Conservation (phyloP, 2,113 vertebrate species). For the Glareola pratincola region DNA sequence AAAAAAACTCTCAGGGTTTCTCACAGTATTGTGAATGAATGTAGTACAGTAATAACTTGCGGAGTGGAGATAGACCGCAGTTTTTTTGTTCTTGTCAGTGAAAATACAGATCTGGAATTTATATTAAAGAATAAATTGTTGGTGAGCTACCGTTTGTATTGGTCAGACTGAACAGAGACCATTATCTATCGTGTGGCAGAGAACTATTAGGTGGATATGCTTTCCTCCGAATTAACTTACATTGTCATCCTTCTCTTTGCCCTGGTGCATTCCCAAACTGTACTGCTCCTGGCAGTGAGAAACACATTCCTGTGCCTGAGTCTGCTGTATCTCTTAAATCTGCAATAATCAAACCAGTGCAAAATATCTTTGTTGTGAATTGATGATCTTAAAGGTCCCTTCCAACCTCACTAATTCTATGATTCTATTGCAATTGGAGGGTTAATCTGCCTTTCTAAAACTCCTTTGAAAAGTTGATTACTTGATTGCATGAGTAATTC, state of each 20-base stretch:
- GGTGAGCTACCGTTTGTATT: background rate
- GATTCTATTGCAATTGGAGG: background rate
- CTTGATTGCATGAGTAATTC: background rate
- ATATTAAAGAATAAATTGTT: background rate
- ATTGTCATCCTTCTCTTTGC: background rate
- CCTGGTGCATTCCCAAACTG: background rate
- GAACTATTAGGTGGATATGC: background rate
- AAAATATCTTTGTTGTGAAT: background rate
- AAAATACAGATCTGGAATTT: background rate
- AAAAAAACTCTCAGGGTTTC: background rate
- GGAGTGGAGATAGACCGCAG: background rate
- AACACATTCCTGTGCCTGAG: background rate
- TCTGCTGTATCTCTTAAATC: background rate
- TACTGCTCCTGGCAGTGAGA: background rate
- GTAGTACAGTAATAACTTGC: background rate
- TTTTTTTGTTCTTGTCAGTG: background rate
- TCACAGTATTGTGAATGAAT: background rate
- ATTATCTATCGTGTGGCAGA: background rate
- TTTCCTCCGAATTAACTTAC: background rate
- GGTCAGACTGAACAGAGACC: background rate
- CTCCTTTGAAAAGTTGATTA: background rate
- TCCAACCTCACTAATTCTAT: too few relatives aligned
- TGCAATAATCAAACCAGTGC: background rate
- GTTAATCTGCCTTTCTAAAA: background rate
- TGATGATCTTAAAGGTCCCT: too few relatives aligned